phyloP scores from a whole-genome alignment of 2,888 invertebrate species.

The Petrophora chlorosata region DNA sequence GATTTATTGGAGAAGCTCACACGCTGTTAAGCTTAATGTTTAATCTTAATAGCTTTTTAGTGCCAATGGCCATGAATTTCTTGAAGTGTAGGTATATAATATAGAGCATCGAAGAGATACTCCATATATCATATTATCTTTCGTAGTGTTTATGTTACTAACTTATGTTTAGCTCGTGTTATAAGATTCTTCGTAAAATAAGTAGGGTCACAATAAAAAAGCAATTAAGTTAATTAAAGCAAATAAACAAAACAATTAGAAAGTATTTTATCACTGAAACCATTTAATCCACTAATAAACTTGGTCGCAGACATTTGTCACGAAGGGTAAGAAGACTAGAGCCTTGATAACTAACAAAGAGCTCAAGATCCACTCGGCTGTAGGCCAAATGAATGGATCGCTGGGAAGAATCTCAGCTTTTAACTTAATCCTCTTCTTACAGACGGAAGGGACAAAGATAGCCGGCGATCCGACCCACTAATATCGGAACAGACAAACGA shows the following conservation, averaged over 20 bases:
- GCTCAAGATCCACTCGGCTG: constrained; percentile 48
- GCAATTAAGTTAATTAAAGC: background rate
- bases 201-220: too few species aligned
- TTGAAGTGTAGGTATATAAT: too few species aligned
- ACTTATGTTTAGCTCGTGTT: too few species aligned
- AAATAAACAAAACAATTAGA: constrained; percentile 15
- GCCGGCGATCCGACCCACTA: constrained; percentile 22
- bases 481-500: constrained; percentile 27
- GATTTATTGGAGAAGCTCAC: background rate
- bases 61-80: too few species aligned
- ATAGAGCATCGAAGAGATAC: too few species aligned
- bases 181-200: too few species aligned
- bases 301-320: constrained; percentile 43
- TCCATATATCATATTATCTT: too few species aligned
- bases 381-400: constrained; percentile 49
- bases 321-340: constrained; percentile 33
- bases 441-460: constrained; percentile 33
- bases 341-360: constrained; percentile 49
- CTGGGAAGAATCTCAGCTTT: constrained; percentile 45
- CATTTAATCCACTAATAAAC: constrained; percentile 43
- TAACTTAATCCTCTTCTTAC: constrained; percentile 36
- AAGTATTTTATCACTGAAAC: constrained; percentile 16
- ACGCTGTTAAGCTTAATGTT: background rate
- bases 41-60: constrained; percentile 2
- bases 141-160: too few species aligned